Conservation (phyloP, 2,113 vertebrate species). For the Geothlypis trichas region DNA sequence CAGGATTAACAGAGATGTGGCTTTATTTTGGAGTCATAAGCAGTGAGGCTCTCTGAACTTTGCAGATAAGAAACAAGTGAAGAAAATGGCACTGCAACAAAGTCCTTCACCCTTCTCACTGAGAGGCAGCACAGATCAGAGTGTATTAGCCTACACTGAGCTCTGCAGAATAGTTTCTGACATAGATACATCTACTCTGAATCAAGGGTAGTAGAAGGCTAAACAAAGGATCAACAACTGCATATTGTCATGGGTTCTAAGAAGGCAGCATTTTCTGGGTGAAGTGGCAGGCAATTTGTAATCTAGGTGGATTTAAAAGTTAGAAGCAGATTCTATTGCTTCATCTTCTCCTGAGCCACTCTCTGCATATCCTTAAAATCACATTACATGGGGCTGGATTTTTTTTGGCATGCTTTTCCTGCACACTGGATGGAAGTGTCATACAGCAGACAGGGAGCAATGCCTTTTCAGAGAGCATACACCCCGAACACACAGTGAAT, state of each 20-base stretch:
- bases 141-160: not conserved
- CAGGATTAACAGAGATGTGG: not conserved
- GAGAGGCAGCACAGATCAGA: not conserved
- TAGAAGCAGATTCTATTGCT: not conserved
- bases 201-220: not conserved
- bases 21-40: not conserved
- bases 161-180: not conserved
- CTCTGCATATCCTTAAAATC: not conserved
- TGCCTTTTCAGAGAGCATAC: not conserved
- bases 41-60: not conserved
- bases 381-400: not conserved
- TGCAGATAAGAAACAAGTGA: not conserved
- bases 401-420: not conserved
- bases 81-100: not conserved
- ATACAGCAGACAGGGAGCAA: not conserved
- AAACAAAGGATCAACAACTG: not conserved
- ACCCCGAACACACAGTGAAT: not conserved
- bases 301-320: not conserved
- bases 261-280: not conserved
- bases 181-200: not conserved
- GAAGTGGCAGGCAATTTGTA: not conserved
- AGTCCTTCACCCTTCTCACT: not conserved
- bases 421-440: not conserved
- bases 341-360: not conserved
- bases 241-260: not conserved